Base-by-base conservation (phyloP, 2,113 vertebrate genomes). In the Panthera uncia region DNA sequence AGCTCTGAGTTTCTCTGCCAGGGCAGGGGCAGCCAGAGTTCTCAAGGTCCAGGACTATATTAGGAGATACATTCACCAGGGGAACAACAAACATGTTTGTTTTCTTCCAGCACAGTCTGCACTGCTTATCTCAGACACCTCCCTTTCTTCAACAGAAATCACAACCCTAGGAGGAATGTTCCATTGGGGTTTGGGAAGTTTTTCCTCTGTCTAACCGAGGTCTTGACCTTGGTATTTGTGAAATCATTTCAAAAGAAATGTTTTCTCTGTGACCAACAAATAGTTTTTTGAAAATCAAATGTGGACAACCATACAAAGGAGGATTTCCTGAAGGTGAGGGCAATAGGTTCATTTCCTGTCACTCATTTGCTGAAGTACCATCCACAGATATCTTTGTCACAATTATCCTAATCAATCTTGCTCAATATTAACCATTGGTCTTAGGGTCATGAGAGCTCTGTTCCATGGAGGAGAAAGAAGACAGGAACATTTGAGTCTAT, bases 181-280 rank as follows among this genome's bases (percentile, higher is more conserved):
- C 92, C 50, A 7, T 33, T 68, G 36, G 90, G 92, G 13, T 57
- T 91, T 63, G 92, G 76, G 38, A 89, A 88, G 81, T 19, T 76
- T 95, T 88, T 16, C 21, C 38, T 94, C n/a, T 87, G 15, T 85
- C 91, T 95, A 73, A 95, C 55, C 89, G 88, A 98, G 95, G 94
- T 97, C 94, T 97, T 92, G 76, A 84, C 88, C 74, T 95, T 97
- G 89, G 93, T 92, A 97, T 97, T 96, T 97, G 91, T 96, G 96
- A 97, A 97, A 84, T 97, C 88, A 85, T 95, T 97, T 96, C 52
- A 96, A 88, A 96, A 97, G 76, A 97, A 91, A 94, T 73, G 11
- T 8, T 86, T 94, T 96, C 79, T 92, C 81, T 79, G 78, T 94
- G 61, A 66, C 79, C 79, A 90, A 48, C 31, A 52, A 69, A 55